phyloP scores from a whole-genome alignment of 2,113 vertebrate genomes.

The Aplodontia rufa region DNA sequence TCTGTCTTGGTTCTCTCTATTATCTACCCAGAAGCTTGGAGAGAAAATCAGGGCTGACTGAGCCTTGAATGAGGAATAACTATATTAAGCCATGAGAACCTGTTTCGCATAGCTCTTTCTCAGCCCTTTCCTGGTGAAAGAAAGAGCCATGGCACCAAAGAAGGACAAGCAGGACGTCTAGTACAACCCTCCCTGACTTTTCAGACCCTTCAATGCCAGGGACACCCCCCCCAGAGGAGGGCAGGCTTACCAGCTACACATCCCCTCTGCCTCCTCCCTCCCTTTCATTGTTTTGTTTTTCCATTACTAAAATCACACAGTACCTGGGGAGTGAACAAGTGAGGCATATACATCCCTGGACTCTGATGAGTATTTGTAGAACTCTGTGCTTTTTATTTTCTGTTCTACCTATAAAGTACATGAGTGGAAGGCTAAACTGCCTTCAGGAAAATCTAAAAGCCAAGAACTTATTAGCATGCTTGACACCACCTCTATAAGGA shows the following conservation, averaged over 20 bases:
- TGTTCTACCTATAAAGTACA: background rate
- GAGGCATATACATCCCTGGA: background rate
- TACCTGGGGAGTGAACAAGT: background rate
- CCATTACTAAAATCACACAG: background rate
- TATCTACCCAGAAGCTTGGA: background rate
- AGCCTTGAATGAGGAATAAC: background rate
- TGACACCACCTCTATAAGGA: constrained; percentile 52
- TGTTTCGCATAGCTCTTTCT: background rate
- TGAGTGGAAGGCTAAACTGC: background rate
- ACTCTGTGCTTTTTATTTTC: constrained; percentile 27
- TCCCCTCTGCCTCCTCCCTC: background rate
- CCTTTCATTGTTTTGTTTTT: background rate
- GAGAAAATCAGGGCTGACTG: background rate
- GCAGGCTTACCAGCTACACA: rapidly evolving
- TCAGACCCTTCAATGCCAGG: background rate
- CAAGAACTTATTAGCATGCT: background rate
- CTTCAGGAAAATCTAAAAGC: constrained; percentile 33
- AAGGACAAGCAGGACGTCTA: background rate
- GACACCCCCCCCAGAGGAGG: background rate
- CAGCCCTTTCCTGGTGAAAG: background rate
- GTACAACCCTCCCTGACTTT: no score
- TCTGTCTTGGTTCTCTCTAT: background rate
- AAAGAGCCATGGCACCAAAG: background rate
- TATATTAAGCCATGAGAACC: background rate
- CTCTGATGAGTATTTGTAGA: background rate